These are phyloP conservation scores for Lophotis ruficrista DNA, from an alignment of 2,113 vertebrate genomes.

Conservation along the genomic window DNA sequence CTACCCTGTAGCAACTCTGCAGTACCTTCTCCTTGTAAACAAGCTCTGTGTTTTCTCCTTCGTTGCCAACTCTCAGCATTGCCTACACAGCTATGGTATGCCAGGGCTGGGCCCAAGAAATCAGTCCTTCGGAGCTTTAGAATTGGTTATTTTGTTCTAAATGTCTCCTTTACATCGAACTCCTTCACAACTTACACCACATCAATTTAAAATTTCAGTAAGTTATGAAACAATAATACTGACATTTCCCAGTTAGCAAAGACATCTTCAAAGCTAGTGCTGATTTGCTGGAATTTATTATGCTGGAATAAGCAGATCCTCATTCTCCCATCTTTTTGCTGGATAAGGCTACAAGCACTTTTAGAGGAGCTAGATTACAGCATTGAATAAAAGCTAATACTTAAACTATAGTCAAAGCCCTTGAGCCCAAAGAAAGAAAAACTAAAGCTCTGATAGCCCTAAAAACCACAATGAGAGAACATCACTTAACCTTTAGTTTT, in stretches of 20 bases:
- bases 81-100: neutral
- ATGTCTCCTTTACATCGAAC: neutral
- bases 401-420: neutral
- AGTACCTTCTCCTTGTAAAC: neutral
- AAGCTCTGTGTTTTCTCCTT: neutral
- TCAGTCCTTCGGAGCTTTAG: neutral
- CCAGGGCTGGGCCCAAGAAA: neutral
- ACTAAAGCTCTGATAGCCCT: neutral
- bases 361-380: neutral
- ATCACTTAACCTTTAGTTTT: slow-evolving; percentile 28
- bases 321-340: neutral
- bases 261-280: neutral
- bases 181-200: neutral
- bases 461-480: slow-evolving; percentile 22
- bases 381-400: neutral
- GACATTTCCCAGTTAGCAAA: neutral
- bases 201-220: neutral
- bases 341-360: neutral
- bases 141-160: neutral
- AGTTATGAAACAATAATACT: neutral
- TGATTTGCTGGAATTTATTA: neutral
- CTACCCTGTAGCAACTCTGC: neutral
- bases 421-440: neutral
- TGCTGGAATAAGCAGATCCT: neutral
- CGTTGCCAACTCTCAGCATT: neutral